Evolutionary conservation across 2,797 vertebrate genomes (phyloP), one percentile per base, ranked within the genome.

Genomic region (Falco berigora): DNA sequence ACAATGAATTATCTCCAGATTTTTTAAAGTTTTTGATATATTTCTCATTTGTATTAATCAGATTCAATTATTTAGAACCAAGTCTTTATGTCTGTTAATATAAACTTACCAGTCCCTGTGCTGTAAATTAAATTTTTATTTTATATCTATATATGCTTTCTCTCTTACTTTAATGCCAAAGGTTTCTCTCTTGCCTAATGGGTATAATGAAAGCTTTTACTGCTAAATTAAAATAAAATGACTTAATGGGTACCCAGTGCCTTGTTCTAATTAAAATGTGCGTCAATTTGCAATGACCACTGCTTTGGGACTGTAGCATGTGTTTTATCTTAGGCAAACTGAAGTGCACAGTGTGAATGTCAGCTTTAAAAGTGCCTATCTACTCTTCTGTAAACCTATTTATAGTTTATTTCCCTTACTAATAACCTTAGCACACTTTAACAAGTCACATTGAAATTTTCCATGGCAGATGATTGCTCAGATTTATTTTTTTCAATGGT

Each of bases 201-300:
- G 40, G 32, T 95, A 61, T 69, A 92, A 91, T 92, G 84, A 96
- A 95, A 96, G 81, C 78, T 87, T 97, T 89, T 89, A 73, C 12
- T 83, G 59, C 50, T 94, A 92, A 97, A 94, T 97, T 95, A 92
- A 88, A 96, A 84, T 72, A 93, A 91, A 92, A 95, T 56, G 56
- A 86, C 61, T 67, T 92, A 94, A 94, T 93, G 78, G 66, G 75
- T 78, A 83, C 68, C 72, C 30, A 78, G 94, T 91, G 90, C 42
- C 78, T 95, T 92, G 30, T 94, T 96, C 86, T 83, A 84, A 76
- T 91, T 97, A 85, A 92, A 90, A 82, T 63, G 32, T 81, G 32
- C 73, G 84, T 87, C 87, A 93, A 38, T 94, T 94, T 93, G 34
- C 69, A 83, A 64, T 95, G 92, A 81, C 94, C 87, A 85, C n/a